phyloP scores from a whole-genome alignment of 2,888 invertebrate genomes.

The Drosophila pseudotakahashii region DNA sequence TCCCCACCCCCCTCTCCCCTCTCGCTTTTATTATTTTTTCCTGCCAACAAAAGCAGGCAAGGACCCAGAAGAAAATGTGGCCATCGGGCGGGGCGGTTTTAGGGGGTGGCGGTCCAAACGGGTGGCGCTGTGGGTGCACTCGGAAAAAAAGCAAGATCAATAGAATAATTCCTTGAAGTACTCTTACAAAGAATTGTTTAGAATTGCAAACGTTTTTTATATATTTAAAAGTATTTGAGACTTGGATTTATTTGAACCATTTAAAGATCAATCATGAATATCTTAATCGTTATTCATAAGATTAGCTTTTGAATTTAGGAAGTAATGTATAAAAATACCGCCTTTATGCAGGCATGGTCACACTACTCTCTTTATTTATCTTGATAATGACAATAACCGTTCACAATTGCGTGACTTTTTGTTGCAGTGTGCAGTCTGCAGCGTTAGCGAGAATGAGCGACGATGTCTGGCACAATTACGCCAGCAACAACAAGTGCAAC shows the following conservation, averaged over 20 bases:
- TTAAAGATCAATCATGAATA: too few relatives aligned
- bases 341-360: neutral
- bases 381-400: too few relatives aligned
- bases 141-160: neutral
- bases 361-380: neutral
- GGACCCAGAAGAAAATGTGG: constrained; percentile 31
- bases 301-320: too few relatives aligned
- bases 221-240: too few relatives aligned
- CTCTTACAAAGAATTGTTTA: too few relatives aligned
- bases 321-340: too few relatives aligned
- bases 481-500: constrained; percentile 25
- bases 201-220: too few relatives aligned
- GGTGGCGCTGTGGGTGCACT: constrained; percentile 2
- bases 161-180: neutral
- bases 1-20: too few relatives aligned
- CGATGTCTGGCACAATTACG: constrained; percentile 51
- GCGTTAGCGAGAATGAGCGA: constrained; percentile 29
- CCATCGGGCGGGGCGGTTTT: constrained; percentile 2
- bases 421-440: constrained; percentile 11
- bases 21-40: constrained; percentile 26
- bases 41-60: constrained; percentile 38
- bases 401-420: neutral
- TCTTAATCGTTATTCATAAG: too few relatives aligned
- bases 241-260: too few relatives aligned
- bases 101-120: constrained; percentile 4